Base-by-base conservation (phyloP, 2,888 invertebrate species). In the Hofmannophila pseudospretella region DNA sequence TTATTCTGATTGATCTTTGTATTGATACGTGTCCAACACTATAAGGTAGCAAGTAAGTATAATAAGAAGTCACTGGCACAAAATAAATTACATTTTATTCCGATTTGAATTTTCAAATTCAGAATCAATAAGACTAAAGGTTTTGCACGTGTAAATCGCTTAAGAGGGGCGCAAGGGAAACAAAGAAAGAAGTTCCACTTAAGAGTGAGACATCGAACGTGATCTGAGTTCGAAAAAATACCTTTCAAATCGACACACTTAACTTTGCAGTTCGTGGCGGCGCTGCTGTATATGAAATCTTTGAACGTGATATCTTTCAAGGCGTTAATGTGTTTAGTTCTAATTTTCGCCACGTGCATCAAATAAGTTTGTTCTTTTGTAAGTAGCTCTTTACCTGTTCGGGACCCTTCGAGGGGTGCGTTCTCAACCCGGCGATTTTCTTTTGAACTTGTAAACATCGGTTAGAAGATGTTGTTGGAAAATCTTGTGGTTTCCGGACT, bases 131-230 rank as follows among this genome's bases (percentile, higher is more conserved):
- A 71, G 54, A 65, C 69, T 70, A 67, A 68, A 72, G 68, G 59
- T 59, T 56, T 53, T 55, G 49, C 60, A 63, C 66, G 69, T 67
- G 67, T 54, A 73, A 80, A 78, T 72, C 69, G 68, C 51, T 54
- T 47, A 49, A 52, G 63, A 64, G 73, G 75, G 63, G 52, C 41
- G 43, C 45, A 38, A 32, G 27, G 51, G 57, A 63, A 63, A 71
- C 73, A 72, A 76, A 77, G 79, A 85, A 71, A 74, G 79, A 85
- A 71, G 74, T 77, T 80, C 84, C 82, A 84, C 84, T 86, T 84
- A 84, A 73, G 66, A 54, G 43, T 41, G 49, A 39, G 68, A 65
- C 69, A 67, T 69, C 67, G 78, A 68, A 86, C 86, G 86, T 86
- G 86, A 86, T 86, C 86, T 68, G 85, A 77, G 80, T 85, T 76